These are phyloP conservation scores for Notospermus geniculatus DNA, from an alignment of 1,140 invertebrate species.

Conservation along the genomic window DNA sequence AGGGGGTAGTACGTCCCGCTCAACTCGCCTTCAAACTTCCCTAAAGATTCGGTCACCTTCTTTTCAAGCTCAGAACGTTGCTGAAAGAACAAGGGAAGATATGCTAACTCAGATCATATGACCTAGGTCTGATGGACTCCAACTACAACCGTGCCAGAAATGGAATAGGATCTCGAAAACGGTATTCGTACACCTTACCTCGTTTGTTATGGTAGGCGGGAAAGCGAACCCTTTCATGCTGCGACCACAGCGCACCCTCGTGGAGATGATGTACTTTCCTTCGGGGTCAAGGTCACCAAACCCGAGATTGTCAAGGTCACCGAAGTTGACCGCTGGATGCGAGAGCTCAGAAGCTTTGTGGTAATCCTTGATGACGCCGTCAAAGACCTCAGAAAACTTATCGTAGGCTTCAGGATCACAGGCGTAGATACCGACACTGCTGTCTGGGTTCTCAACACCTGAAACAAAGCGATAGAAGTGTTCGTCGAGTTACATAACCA, in stretches of 20 bases:
- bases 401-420: constrained; percentile 41
- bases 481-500: no score
- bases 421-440: constrained; percentile 41
- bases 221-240: constrained; percentile 39
- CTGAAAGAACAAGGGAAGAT: constrained; percentile 1
- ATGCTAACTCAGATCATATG: no score
- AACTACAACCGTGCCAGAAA: no score
- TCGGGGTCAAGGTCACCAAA: constrained; percentile 61
- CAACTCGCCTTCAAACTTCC: constrained; percentile 26
- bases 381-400: constrained; percentile 34
- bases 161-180: no score
- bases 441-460: constrained; percentile 39
- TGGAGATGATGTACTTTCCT: constrained; percentile 63
- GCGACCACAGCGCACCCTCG: constrained; percentile 43
- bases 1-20: constrained; percentile 41
- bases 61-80: constrained; percentile 35
- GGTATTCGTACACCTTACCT: constrained; percentile 30
- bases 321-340: constrained; percentile 71
- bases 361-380: constrained; percentile 42
- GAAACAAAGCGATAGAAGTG: constrained; percentile 16
- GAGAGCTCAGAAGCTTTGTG: constrained; percentile 47
- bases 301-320: constrained; percentile 50
- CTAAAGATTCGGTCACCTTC: constrained; percentile 32
- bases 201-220: constrained; percentile 73
- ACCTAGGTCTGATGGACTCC: no score